Evolutionary conservation across 2,113 vertebrate genomes (phyloP).

Genomic region (Oxyruncus cristatus): DNA sequence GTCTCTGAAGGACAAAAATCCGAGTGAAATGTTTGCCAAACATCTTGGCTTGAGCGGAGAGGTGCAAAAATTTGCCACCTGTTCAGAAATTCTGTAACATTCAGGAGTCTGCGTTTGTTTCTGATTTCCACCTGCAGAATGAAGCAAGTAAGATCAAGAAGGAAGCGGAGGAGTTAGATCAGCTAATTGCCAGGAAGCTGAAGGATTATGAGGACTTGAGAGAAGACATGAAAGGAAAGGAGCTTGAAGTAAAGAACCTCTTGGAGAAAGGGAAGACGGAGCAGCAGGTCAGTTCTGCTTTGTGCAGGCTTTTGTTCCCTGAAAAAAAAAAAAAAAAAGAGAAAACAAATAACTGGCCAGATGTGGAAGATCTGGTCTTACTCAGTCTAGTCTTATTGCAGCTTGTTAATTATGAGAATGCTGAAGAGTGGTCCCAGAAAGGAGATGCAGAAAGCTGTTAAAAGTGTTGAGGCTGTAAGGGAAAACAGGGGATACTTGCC

Average conservation of each 20-base stretch:
- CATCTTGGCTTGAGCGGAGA: background rate
- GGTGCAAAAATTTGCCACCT: background rate
- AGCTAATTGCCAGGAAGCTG: slow-evolving; percentile 87
- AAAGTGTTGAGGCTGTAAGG: background rate
- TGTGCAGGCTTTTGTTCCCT: background rate
- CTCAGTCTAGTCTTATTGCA: background rate
- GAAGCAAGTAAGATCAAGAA: slow-evolving; percentile 93
- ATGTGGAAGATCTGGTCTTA: background rate
- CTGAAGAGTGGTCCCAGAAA: background rate
- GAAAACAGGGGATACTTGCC: background rate
- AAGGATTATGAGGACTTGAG: slow-evolving; percentile 90
- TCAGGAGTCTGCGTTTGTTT: background rate
- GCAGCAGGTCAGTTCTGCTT: slow-evolving; percentile 86
- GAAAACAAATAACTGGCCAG: background rate
- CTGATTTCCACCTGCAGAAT: slow-evolving; percentile 66
- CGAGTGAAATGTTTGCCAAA: background rate
- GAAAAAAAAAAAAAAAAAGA: background rate
- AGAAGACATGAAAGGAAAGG: slow-evolving; percentile 90
- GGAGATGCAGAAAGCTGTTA: background rate
- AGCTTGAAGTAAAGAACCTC: slow-evolving; percentile 90
- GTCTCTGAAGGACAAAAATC: background rate
- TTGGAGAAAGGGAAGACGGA: slow-evolving; percentile 93
- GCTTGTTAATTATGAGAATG: background rate
- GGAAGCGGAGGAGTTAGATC: slow-evolving; percentile 88
- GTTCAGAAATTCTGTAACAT: background rate